Evolutionary conservation across 2,888 invertebrate species (phyloP).

Genomic region (Machimus rusticus): DNA sequence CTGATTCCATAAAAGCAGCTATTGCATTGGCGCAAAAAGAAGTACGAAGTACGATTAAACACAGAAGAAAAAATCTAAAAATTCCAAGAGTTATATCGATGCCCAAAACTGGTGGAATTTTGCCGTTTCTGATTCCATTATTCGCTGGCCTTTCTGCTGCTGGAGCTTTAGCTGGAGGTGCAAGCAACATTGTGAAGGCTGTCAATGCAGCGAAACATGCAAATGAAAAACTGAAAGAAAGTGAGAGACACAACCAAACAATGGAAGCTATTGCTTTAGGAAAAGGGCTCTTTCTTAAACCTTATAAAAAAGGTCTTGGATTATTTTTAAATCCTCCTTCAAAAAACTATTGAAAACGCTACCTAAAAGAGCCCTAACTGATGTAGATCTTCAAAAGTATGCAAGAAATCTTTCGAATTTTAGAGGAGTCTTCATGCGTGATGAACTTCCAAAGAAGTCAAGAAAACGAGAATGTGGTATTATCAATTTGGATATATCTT

Average conservation of each 20-base stretch:
- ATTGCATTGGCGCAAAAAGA: background rate
- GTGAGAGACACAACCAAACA: no score
- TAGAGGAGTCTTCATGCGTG: slow-evolving; percentile 50
- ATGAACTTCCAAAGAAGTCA: background rate
- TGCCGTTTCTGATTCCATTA: no score
- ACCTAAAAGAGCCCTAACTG: slow-evolving; percentile 28
- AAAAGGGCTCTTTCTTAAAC: slow-evolving; percentile 52
- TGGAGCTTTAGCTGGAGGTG: no score
- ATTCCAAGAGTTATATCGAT: no score
- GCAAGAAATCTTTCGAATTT: slow-evolving; percentile 53
- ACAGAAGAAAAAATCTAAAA: slow-evolving; percentile 11
- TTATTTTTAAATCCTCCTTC: slow-evolving; percentile 17
- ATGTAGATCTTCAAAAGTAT: slow-evolving; percentile 50
- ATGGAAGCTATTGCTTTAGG: slow-evolving; percentile 48
- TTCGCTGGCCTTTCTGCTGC: no score
- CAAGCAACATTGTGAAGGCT: no score
- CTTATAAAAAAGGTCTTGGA: slow-evolving; percentile 48
- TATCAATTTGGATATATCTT: slow-evolving; percentile 48
- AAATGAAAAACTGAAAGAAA: no score
- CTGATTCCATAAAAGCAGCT: background rate
- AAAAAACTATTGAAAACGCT: background rate
- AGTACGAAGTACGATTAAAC: background rate
- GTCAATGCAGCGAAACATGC: no score
- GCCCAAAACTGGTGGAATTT: no score
- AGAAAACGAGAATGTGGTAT: background rate